These are phyloP conservation scores for Drosophila subsilvestris DNA, from an alignment of 2,888 invertebrate genomes.

Conservation along the genomic window DNA sequence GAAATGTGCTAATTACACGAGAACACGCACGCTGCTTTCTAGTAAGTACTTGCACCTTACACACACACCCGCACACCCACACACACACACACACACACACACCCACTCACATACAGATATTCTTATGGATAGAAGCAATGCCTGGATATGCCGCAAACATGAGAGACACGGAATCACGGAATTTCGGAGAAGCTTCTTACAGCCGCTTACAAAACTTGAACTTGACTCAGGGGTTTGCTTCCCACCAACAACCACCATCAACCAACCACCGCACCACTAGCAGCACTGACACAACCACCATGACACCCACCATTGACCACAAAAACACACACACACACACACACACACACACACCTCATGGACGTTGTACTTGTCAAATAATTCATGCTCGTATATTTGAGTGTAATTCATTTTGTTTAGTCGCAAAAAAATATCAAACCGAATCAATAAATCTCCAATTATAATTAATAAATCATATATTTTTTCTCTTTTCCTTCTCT, in stretches of 20 bases:
- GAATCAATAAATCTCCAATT: conserved; percentile 78
- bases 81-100: conserved; percentile 19
- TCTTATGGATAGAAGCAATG: neutral
- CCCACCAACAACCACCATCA: conserved; percentile 1
- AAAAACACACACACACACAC: conserved; percentile 17
- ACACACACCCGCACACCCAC: conserved; percentile 26
- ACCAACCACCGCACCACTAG: conserved; percentile 4
- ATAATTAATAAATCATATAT: conserved; percentile 75
- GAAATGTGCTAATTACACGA: conserved; percentile 69
- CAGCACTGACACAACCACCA: conserved; percentile 8
- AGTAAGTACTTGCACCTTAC: conserved; percentile 65
- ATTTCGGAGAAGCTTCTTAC: conserved; percentile 20
- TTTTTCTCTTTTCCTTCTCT: conserved; percentile 44
- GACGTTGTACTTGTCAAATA: conserved; percentile 76
- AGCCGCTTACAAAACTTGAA: conserved; percentile 26
- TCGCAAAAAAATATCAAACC: conserved; percentile 63
- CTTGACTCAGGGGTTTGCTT: conserved; percentile 34
- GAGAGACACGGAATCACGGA: conserved; percentile 1
- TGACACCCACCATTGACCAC: conserved; percentile 26
- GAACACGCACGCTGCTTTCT: conserved; percentile 69
- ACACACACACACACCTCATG: conserved; percentile 58
- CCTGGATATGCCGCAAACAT: neutral
- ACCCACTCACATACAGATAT: conserved; percentile 10
- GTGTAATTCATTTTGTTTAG: conserved; percentile 76
- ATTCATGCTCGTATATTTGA: conserved; percentile 77